Conservation (phyloP, 2,888 invertebrate species). For the Euplexia lucipara region DNA sequence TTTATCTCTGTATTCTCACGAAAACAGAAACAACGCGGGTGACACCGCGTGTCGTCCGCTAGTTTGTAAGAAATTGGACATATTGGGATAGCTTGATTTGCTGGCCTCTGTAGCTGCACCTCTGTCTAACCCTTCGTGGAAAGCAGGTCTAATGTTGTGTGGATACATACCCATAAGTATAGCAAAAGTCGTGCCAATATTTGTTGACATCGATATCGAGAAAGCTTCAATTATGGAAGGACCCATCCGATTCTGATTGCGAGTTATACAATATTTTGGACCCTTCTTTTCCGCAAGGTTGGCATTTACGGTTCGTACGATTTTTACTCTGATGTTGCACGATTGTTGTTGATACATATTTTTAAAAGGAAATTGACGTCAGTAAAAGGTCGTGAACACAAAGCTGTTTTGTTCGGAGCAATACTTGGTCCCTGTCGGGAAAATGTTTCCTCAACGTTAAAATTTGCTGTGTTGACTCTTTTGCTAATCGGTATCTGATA, state of each 20-base stretch:
- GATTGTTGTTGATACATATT: slow-evolving; percentile 29
- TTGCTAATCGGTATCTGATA: no score
- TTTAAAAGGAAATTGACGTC: neutral
- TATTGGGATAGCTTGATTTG: no score
- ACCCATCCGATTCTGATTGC: slow-evolving; percentile 24
- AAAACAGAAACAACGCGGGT: no score
- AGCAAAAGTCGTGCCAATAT: neutral
- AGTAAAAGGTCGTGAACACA: neutral
- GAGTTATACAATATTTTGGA: slow-evolving; percentile 24
- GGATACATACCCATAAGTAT: neutral
- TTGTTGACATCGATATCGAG: slow-evolving; percentile 8
- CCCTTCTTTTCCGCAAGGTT: slow-evolving; percentile 25
- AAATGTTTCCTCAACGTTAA: neutral
- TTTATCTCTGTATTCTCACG: no score
- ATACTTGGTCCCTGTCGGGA: neutral
- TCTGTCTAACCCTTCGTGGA: no score
- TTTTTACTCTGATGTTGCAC: slow-evolving; percentile 12
- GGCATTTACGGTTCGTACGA: neutral
- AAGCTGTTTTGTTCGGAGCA: neutral
- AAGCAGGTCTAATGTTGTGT: neutral
- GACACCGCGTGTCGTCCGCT: no score
- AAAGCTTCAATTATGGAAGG: slow-evolving; percentile 3
- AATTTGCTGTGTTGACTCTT: no score
- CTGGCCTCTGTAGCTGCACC: no score
- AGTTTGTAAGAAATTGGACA: no score